These are phyloP conservation scores for Philonicus albiceps DNA, from an alignment of 2,888 invertebrate genomes.

Conservation along the genomic window DNA sequence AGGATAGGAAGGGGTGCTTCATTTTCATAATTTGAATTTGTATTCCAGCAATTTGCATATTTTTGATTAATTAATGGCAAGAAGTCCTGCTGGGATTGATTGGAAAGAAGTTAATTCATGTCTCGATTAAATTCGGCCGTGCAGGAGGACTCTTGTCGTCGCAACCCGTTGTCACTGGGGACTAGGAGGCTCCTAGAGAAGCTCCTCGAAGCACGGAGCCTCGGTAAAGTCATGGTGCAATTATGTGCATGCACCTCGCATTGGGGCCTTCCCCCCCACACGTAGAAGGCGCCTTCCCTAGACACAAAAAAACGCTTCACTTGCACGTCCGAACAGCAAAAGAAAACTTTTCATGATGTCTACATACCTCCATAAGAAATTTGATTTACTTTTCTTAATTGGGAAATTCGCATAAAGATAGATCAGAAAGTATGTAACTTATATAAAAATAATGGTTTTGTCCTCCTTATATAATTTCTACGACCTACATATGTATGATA, in stretches of 20 bases:
- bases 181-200: neutral
- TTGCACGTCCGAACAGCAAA: neutral
- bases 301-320: neutral
- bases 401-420: too few relatives aligned
- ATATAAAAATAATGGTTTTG: too few relatives aligned
- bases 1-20: neutral
- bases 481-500: too few relatives aligned
- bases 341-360: too few relatives aligned
- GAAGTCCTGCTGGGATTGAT: constrained; percentile 47
- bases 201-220: neutral
- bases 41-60: constrained; percentile 43
- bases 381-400: too few relatives aligned
- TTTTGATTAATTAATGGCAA: constrained; percentile 45
- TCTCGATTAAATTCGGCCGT: constrained; percentile 27
- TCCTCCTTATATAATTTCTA: too few relatives aligned
- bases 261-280: neutral
- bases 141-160: neutral
- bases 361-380: too few relatives aligned
- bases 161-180: neutral
- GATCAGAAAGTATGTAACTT: too few relatives aligned
- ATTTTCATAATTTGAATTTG: constrained; percentile 46
- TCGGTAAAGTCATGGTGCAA: neutral
- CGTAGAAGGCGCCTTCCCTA: neutral
- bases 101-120: constrained; percentile 47
- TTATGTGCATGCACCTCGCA: neutral